Base-by-base conservation (phyloP, 1,140 invertebrate genomes). In the Ruditapes philippinarum region DNA sequence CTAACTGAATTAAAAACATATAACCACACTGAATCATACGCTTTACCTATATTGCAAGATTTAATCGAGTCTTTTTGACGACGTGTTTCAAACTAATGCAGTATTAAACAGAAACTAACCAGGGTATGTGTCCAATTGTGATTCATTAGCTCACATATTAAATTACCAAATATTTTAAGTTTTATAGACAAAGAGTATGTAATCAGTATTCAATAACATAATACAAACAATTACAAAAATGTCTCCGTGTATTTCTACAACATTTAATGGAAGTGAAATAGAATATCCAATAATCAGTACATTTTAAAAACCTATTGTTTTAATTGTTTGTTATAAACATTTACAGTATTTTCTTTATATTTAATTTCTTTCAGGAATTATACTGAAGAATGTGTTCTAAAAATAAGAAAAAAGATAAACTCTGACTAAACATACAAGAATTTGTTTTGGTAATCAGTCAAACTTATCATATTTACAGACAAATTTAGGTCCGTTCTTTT, bases 1-100 rank as follows among this genome's bases (percentile, higher is more conserved):
- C 33, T 40, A 70, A 70, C 65, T 38, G 65, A 70, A 70, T 70
- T 70, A 70, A 70, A 70, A 70, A 70, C 0, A 70, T 36, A 70
- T 70, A 28, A 28, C 65, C 36, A 33, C 1, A 70, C 65, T 36
- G 36, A 22, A 70, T 36, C n/a, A 70, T 5, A 5, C n/a, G 14
- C 28, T 38, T 17, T 22, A 3, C 65, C 25, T 31, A 70, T n/a
- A 70, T 28, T 40, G 5, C 22, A 38, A 70, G 65, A 70, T 70
- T 38, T 70, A 40, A 70, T 70, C 65, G 36, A 31, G 65, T 17
- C 65, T 19, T 36, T 60, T 33, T 65, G 60, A 5, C 60, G 60
- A 31, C 60, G 22, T 17, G 1, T 70, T 70, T 19, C 7, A 25
- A 38, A 36, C 33, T 19, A 70, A 70, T 70, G 65, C 33, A 4